A percentile compares a stretch with the other conserved stretches of the same genome.
Evolutionary conservation across 2,888 invertebrate species (phyloP).

Genomic region (Deilephila porcellus): DNA sequence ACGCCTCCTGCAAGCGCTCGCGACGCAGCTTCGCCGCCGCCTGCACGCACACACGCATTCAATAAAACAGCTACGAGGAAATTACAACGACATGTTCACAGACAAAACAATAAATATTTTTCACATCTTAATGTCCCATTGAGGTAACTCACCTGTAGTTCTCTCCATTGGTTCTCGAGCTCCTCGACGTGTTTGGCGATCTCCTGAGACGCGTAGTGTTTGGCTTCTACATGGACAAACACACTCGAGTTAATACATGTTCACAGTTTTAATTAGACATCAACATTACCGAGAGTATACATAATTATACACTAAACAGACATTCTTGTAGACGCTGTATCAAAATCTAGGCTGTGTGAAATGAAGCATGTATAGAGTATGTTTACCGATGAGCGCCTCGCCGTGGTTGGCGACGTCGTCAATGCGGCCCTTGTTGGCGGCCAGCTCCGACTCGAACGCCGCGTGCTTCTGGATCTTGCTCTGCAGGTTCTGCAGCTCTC

Average conservation of each 20-base stretch:
- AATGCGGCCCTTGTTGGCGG: constrained; percentile 94
- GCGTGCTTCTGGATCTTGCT: constrained; percentile 98
- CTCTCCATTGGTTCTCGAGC: constrained; percentile 94
- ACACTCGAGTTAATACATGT: background rate
- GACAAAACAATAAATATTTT: background rate
- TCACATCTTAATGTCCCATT: background rate
- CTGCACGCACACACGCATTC: constrained; percentile 38
- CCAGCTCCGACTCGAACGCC: constrained; percentile 97
- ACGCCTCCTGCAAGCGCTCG: constrained; percentile 94
- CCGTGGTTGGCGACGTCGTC: constrained; percentile 93
- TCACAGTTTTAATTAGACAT: too few relatives aligned
- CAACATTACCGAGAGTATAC: too few relatives aligned
- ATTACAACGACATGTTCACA: too few relatives aligned
- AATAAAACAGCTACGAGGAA: background rate
- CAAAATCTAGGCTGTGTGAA: background rate
- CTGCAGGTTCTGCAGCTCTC: constrained; percentile 98
- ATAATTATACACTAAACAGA: too few relatives aligned
- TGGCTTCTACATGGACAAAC: constrained; percentile 77
- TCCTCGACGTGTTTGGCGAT: constrained; percentile 93
- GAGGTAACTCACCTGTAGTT: constrained; percentile 84
- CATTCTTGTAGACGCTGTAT: background rate
- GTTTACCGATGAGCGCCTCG: constrained; percentile 86
- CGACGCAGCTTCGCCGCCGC: constrained; percentile 93
- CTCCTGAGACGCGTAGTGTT: constrained; percentile 95
- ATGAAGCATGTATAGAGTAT: background rate